phyloP scores from a whole-genome alignment of 2,113 vertebrate species.

The Equus quagga region DNA sequence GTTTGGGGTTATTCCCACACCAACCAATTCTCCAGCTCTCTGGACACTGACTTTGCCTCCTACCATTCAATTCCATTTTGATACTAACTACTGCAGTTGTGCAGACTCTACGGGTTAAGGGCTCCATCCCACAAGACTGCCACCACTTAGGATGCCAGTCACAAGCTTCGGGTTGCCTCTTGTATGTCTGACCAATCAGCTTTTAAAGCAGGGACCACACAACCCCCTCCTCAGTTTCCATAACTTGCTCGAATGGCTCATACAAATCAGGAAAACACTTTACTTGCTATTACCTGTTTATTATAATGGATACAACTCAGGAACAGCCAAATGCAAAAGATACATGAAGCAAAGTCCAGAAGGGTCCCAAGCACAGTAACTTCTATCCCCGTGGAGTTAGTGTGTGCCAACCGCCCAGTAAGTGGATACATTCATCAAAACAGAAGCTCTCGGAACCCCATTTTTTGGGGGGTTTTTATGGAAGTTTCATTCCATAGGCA shows the following conservation, averaged over 20 bases:
- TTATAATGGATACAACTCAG: neutral
- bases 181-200: neutral
- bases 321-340: neutral
- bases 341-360: neutral
- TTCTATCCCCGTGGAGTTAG: neutral
- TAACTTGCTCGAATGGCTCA: neutral
- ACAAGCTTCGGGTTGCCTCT: neutral
- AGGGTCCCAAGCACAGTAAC: neutral
- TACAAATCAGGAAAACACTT: neutral
- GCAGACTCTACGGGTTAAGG: neutral
- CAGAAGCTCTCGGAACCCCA: neutral
- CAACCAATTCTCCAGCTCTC: neutral
- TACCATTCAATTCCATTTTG: neutral
- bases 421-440: neutral
- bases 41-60: neutral
- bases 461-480: neutral
- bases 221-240: neutral
- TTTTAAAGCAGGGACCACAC: neutral
- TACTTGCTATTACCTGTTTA: neutral
- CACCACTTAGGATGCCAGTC: neutral
- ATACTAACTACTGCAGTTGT: neutral
- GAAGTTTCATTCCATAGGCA: neutral
- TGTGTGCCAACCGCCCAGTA: neutral
- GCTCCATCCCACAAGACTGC: neutral
- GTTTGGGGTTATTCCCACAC: neutral